These are phyloP conservation scores for Thyatira batis DNA, from an alignment of 2,888 invertebrate genomes.

Conservation along the genomic window DNA sequence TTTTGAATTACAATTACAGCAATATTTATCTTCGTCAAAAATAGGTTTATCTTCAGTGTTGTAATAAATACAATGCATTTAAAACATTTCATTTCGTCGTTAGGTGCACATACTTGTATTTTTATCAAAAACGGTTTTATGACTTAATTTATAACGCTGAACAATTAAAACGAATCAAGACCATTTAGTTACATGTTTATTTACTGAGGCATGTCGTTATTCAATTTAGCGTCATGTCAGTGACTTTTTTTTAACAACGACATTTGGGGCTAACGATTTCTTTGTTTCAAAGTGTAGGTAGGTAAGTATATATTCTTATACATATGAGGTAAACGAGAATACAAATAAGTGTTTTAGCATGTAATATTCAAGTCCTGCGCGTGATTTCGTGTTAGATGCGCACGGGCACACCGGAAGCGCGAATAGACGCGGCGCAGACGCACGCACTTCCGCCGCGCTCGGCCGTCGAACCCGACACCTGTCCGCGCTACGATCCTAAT, in stretches of 20 bases:
- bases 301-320: too few species aligned
- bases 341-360: constrained; percentile 32
- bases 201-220: constrained; percentile 30
- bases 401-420: constrained; percentile 70
- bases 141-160: constrained; percentile 53
- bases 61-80: background rate
- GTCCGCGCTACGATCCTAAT: constrained; percentile 47
- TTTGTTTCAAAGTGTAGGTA: background rate
- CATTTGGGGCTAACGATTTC: background rate
- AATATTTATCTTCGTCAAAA: too few species aligned
- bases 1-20: too few species aligned
- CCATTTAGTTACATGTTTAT: constrained; percentile 38
- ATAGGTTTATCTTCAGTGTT: too few species aligned
- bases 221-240: background rate
- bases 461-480: constrained; percentile 74
- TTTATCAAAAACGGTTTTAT: constrained; percentile 56
- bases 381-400: constrained; percentile 56
- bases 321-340: constrained; percentile 10
- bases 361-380: constrained; percentile 33
- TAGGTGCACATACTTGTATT: constrained; percentile 12
- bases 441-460: constrained; percentile 73
- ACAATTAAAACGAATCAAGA: constrained; percentile 54
- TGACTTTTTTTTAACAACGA: background rate
- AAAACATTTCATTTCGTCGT: background rate
- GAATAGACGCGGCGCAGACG: constrained; percentile 79